These are phyloP conservation scores for Phallusia fumigata DNA, from an alignment of 23 tunicate species.

Conservation along the genomic window DNA sequence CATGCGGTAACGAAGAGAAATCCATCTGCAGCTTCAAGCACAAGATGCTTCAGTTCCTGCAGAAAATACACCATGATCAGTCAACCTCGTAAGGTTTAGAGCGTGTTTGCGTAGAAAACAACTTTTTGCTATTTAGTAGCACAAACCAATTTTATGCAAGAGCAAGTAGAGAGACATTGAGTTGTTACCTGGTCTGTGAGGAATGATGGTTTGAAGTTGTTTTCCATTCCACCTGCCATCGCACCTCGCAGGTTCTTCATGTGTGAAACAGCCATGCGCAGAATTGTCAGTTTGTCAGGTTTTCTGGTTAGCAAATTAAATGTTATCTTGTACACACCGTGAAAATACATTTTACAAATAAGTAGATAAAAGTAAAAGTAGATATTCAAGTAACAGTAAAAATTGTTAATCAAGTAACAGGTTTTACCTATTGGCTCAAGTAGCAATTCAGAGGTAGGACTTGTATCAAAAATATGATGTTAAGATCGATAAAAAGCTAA, in stretches of 20 bases:
- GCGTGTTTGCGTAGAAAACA: too few relatives aligned
- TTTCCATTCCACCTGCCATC: conserved; percentile 68
- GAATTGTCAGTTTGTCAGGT: conserved; percentile 94
- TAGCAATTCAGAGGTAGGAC: too few relatives aligned
- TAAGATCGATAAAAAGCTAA: too few relatives aligned
- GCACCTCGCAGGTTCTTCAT: conserved; percentile 89
- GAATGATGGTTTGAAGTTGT: conserved; percentile 88
- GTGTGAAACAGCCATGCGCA: conserved; percentile 96
- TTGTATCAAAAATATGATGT: too few relatives aligned
- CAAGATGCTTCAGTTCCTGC: conserved; percentile 86
- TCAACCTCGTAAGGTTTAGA: not conserved
- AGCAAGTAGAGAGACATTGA: too few relatives aligned
- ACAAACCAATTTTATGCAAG: too few relatives aligned
- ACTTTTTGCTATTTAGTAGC: too few relatives aligned
- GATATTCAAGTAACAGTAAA: too few relatives aligned
- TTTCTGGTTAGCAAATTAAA: conserved; percentile 35
- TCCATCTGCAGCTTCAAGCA: conserved; percentile 95
- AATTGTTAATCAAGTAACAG: too few relatives aligned
- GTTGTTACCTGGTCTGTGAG: conserved; percentile 76
- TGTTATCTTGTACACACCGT: not conserved
- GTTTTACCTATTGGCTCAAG: too few relatives aligned
- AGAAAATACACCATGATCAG: not conserved
- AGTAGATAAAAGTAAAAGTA: too few relatives aligned
- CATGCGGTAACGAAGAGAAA: conserved; percentile 89
- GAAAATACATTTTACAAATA: too few relatives aligned